Base-by-base conservation (phyloP, 2,888 invertebrate genomes). In the Euphydryas editha region DNA sequence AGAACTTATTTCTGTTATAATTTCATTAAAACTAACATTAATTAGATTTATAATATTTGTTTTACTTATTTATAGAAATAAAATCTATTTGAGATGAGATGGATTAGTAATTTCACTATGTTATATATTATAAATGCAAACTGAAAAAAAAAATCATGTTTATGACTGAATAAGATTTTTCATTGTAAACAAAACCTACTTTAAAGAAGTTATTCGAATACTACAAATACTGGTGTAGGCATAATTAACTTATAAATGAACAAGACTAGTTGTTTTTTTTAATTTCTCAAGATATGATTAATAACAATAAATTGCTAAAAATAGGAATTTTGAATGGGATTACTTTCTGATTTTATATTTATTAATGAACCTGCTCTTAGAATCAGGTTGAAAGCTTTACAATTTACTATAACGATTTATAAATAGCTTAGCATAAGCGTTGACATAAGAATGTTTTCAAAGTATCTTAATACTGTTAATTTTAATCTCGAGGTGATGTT, bases 401-500 rank as follows among this genome's bases (percentile, higher is more conserved):
- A 30, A 2, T 7, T 30, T 7, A n/a, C 21, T 37, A 57, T 10
- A 46, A 60, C 67, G 71, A 54, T 39, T 65, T 36, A 39, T 61
- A 55, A 20, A 71, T 61, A 55, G 49, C 49, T 44, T 46, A 58
- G 61, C 63, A 59, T 60, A 64, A 60, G 59, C 51, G 20, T 55
- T 20, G 57, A 21, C 18, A 56, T 51, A 62, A 55, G 55, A 64
- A 36, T 57, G 18, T 36, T 51, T 39, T 51, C 20, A 51, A 39
- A 62, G 46, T 55, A 61, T 17, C 58, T 15, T 17, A 44, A 44
- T 44, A 58, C 30, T 59, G 21, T 21, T 54, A n/a, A 36, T 15
- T 6, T 72, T 87, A 91, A 76, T 92, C 90, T 78, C 83, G 82
- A 7, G 88, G 86, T 44, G 86, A 74, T 5, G 83, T 76, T 82